These are phyloP conservation scores for Drosophila ironensis DNA, from an alignment of 1,140 invertebrate species.

Conservation along the genomic window DNA sequence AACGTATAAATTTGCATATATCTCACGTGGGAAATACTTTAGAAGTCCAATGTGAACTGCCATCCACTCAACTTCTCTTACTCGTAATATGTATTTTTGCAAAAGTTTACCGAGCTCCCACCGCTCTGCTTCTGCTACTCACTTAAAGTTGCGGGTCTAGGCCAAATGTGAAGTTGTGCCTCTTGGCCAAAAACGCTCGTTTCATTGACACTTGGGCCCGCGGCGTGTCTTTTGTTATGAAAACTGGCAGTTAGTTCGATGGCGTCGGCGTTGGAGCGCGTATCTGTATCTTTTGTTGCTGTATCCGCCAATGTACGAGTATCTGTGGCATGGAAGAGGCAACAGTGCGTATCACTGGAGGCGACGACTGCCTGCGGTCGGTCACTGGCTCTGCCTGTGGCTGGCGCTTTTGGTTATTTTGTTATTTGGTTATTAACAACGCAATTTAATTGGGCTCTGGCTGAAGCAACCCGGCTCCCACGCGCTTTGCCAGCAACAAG, in stretches of 20 bases:
- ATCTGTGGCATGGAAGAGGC: slow-evolving; percentile 71
- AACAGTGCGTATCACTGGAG: slow-evolving; percentile 70
- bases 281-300: slow-evolving; percentile 38
- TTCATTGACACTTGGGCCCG: slow-evolving; percentile 74
- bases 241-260: slow-evolving; percentile 38
- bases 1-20: too few species aligned
- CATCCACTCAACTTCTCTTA: too few species aligned
- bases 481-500: slow-evolving; percentile 35
- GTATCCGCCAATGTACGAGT: slow-evolving; percentile 12
- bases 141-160: slow-evolving; percentile 25
- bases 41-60: too few species aligned
- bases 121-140: slow-evolving; percentile 10
- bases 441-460: slow-evolving; percentile 56
- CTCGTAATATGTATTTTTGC: not conserved
- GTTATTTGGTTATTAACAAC: slow-evolving; percentile 43
- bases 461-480: slow-evolving; percentile 50
- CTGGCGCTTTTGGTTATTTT: slow-evolving; percentile 33
- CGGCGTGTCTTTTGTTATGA: slow-evolving; percentile 67
- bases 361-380: slow-evolving; percentile 42
- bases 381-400: slow-evolving; percentile 68
- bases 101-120: not conserved
- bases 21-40: too few species aligned
- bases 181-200: slow-evolving; percentile 51
- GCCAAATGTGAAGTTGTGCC: slow-evolving; percentile 14
- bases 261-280: slow-evolving; percentile 42